phyloP scores from a whole-genome alignment of 2,888 invertebrate genomes.

The Miltochrista miniata region DNA sequence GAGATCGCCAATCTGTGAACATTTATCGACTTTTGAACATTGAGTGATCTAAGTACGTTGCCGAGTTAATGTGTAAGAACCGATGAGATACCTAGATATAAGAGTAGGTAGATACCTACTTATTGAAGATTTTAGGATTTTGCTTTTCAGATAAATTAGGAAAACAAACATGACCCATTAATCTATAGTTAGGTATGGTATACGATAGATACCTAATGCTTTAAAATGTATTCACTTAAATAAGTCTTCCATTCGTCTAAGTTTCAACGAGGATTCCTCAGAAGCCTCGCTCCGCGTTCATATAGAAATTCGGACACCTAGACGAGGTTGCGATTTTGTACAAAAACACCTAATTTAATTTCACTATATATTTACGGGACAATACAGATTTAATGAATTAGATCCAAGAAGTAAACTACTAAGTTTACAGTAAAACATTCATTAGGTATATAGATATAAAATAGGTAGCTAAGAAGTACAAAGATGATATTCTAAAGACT shows the following conservation, averaged over 20 bases:
- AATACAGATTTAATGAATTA: slow-evolving; percentile 77
- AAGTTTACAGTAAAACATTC: slow-evolving; percentile 80
- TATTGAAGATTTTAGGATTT: slow-evolving; percentile 24
- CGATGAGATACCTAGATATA: slow-evolving; percentile 16
- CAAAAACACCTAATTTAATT: slow-evolving; percentile 74
- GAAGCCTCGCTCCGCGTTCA: slow-evolving; percentile 55
- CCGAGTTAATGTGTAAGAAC: slow-evolving; percentile 34
- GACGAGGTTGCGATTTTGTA: slow-evolving; percentile 81
- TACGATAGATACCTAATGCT: slow-evolving; percentile 33
- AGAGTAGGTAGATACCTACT: not conserved
- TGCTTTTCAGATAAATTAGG: slow-evolving; percentile 53
- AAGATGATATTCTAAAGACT: slow-evolving; percentile 68
- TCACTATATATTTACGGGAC: slow-evolving; percentile 71
- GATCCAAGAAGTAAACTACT: slow-evolving; percentile 75
- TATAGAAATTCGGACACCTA: slow-evolving; percentile 82
- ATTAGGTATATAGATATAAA: slow-evolving; percentile 77
- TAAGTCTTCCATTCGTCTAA: slow-evolving; percentile 50
- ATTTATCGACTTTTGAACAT: slow-evolving; percentile 18
- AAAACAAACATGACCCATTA: slow-evolving; percentile 33
- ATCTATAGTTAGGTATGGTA: slow-evolving; percentile 19
- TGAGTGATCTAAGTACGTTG: slow-evolving; percentile 52
- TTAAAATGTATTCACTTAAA: slow-evolving; percentile 41
- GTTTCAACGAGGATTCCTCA: slow-evolving; percentile 43
- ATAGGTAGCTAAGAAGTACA: slow-evolving; percentile 72
- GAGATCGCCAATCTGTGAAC: slow-evolving; percentile 3